Evolutionary conservation across 1,140 invertebrate genomes (phyloP).

Genomic region (Brachionus plicatilis): DNA sequence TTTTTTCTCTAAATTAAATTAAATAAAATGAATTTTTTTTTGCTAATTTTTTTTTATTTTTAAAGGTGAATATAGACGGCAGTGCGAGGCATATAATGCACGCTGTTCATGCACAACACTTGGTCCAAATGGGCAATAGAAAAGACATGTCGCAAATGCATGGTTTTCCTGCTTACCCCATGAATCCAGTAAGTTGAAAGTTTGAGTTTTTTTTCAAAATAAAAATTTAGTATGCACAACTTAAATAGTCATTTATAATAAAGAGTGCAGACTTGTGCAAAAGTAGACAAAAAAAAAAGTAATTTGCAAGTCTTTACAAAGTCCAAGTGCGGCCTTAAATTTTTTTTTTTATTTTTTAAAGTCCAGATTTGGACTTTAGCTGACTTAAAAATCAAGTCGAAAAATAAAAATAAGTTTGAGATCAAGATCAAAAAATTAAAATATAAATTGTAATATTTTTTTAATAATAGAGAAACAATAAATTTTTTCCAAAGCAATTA

Average conservation of each 20-base stretch:
- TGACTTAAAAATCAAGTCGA: too few species aligned
- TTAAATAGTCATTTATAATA: neutral
- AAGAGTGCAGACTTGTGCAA: too few species aligned
- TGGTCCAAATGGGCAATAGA: conserved; percentile 35
- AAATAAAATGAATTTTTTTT: neutral
- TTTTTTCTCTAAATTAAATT: neutral
- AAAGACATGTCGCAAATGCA: conserved; percentile 33
- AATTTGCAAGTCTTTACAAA: too few species aligned
- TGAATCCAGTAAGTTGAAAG: neutral
- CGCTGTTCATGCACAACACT: conserved; percentile 35
- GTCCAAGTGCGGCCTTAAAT: too few species aligned
- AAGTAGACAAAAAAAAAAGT: too few species aligned
- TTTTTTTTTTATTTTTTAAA: too few species aligned
- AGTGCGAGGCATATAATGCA: conserved; percentile 15
- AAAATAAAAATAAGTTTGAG: too few species aligned
- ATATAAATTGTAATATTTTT: too few species aligned
- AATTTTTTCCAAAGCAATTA: too few species aligned
- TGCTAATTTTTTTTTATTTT: neutral
- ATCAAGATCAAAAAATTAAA: too few species aligned
- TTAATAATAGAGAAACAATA: too few species aligned
- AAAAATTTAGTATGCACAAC: neutral
- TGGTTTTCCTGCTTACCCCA: conserved; percentile 26
- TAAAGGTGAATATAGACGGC: conserved; percentile 28
- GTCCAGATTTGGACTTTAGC: too few species aligned
- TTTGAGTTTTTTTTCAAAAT: neutral